These are phyloP conservation scores for Chlorocebus sabaeus DNA, from an alignment of 2,113 vertebrate genomes.

Conservation along the genomic window DNA sequence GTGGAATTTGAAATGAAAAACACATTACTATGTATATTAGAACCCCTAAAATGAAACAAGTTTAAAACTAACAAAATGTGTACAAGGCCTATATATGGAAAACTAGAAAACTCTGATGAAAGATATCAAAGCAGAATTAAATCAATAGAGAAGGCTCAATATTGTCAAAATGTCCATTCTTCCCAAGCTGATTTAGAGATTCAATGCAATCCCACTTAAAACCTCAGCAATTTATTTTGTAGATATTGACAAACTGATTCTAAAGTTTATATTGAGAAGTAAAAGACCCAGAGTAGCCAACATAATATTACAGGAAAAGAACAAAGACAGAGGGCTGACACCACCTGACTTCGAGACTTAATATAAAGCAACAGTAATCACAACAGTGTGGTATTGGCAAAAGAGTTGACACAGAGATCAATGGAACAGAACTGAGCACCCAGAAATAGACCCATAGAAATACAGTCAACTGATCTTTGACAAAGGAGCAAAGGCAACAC, in stretches of 20 bases:
- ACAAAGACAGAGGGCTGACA: background rate
- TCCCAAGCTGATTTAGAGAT: background rate
- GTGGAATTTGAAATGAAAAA: background rate
- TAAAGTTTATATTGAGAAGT: background rate
- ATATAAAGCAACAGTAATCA: background rate
- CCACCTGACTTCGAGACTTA: background rate
- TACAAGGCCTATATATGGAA: background rate
- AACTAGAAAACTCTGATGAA: background rate
- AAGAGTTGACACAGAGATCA: background rate
- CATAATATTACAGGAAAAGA: background rate
- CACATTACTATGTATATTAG: background rate
- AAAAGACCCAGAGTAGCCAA: background rate
- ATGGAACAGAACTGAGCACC: background rate
- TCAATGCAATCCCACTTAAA: background rate
- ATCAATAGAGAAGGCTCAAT: background rate
- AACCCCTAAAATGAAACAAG: background rate
- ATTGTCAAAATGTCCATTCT: background rate
- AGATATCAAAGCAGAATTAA: background rate
- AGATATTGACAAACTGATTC: background rate
- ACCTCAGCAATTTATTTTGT: background rate
- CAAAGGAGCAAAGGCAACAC: background rate
- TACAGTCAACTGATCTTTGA: background rate
- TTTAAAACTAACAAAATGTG: background rate
- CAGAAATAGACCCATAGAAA: background rate
- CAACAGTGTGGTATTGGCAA: background rate